Evolutionary conservation across 2,888 invertebrate genomes (phyloP), one percentile per base, ranked within the genome.

Genomic region (Stenodema calcarata): DNA sequence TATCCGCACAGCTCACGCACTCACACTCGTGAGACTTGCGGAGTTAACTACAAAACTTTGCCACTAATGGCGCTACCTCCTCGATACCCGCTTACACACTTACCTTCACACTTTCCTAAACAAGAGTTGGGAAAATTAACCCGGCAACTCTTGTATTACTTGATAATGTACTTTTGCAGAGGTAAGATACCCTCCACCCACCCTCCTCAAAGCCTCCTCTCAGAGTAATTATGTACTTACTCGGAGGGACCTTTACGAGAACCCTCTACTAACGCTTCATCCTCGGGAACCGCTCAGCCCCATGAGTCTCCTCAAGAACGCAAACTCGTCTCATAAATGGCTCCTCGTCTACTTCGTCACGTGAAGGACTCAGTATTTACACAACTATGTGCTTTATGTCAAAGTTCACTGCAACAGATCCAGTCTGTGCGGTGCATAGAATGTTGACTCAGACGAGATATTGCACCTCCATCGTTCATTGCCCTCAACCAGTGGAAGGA

Each of bases 81-180:
- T 44, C 47, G 79, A 79, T 47, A 50, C 79, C 70, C 50, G 44
- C 79, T 47, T 42, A 47, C 79, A 50, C 44, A 47, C 79, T 79
- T 23, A 50, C 79, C 44, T 47, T n/a, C 79, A 44, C 50, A 78
- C 23, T 54, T 54, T 47, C 27, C 79, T 79, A 79, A 79, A 79
- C 79, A 79, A 50, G 79, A 79, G 47, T 79, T 54, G 27, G 79
- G 81, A 62, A 81, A 62, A 81, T 81, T 81, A 81, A 62, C 81
- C 81, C 81, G 54, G 81, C 81, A 81, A 69, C 81, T 81, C 81
- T 81, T 30, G 69, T 62, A 81, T 81, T 81, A 81, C 81, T 81
- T 81, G 81, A 81, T 81, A 81, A 81, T 81, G 81, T 81, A 81
- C 81, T 81, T 81, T 54, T 44, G 62, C 62, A 23, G 50, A 44